phyloP scores from a whole-genome alignment of 2,888 invertebrate genomes.

The Scaeva pyrastri region DNA sequence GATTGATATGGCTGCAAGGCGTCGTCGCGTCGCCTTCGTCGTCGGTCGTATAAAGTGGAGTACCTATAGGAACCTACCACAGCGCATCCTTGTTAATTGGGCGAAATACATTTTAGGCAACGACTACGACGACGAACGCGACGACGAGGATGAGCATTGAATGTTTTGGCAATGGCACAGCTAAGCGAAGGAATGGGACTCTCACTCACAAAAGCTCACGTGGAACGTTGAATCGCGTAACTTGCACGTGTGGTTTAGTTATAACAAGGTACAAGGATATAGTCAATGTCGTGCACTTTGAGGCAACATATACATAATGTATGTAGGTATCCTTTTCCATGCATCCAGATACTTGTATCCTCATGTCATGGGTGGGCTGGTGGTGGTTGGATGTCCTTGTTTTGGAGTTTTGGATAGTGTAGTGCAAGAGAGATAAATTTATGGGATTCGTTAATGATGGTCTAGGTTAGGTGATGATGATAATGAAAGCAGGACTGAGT shows the following conservation, averaged over 20 bases:
- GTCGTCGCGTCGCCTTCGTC: too few relatives aligned
- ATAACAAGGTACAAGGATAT: neutral
- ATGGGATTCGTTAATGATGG: neutral
- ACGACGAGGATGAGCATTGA: neutral
- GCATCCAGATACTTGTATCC: too few relatives aligned
- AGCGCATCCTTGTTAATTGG: constrained; percentile 61
- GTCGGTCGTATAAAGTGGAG: neutral
- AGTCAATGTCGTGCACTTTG: neutral
- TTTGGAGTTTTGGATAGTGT: too few relatives aligned
- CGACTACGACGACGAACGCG: neutral
- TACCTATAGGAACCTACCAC: neutral
- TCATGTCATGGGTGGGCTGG: too few relatives aligned
- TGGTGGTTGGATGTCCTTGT: constrained; percentile 19
- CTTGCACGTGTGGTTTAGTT: neutral
- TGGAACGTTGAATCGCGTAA: neutral
- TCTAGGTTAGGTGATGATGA: neutral
- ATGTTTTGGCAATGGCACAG: neutral
- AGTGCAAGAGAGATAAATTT: neutral
- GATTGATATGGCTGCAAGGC: constrained; percentile 30
- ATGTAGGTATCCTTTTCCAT: too few relatives aligned
- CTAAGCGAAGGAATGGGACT: neutral
- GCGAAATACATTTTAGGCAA: constrained; percentile 57
- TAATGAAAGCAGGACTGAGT: neutral
- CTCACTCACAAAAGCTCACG: constrained; percentile 3
- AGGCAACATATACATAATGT: neutral